phyloP scores from a whole-genome alignment of 2,113 vertebrate species.

The Rhadina sibilatrix region DNA sequence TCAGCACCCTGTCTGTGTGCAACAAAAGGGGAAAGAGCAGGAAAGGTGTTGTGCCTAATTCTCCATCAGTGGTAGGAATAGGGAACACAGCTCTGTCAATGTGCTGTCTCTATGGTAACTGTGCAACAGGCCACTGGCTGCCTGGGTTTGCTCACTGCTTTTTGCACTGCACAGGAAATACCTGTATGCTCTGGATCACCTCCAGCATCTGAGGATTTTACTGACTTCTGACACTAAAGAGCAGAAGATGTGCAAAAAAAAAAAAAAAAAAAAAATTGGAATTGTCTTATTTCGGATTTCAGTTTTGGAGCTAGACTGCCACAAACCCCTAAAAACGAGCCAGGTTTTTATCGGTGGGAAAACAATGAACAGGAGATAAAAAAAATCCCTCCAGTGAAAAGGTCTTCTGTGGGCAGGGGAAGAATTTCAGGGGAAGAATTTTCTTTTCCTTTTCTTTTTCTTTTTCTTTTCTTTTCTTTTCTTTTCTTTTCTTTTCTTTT shows the following conservation, averaged over 20 bases:
- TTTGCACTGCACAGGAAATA: not conserved
- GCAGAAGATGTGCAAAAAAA: not conserved
- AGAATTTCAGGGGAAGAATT: not conserved
- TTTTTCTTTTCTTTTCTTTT: too few species aligned
- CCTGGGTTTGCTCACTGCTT: not conserved
- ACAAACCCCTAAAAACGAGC: accelerated
- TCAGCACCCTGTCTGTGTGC: not conserved
- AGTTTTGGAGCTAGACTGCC: not conserved
- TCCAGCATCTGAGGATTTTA: not conserved
- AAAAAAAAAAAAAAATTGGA: too few species aligned
- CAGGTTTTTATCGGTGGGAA: not conserved
- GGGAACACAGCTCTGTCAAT: not conserved
- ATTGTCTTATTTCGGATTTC: not conserved
- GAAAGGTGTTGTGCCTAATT: not conserved
- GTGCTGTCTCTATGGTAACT: conserved; percentile 17
- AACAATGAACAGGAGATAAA: not conserved
- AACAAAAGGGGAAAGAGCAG: not conserved
- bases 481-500: too few species aligned
- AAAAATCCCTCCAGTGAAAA: not conserved
- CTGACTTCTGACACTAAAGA: not conserved
- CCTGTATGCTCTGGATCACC: not conserved
- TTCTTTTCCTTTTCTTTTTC: too few species aligned
- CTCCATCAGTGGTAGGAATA: not conserved
- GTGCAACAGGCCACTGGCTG: not conserved
- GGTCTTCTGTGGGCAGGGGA: not conserved